Conservation (phyloP, 1,140 invertebrate genomes). For the Zaprionus africanus region DNA sequence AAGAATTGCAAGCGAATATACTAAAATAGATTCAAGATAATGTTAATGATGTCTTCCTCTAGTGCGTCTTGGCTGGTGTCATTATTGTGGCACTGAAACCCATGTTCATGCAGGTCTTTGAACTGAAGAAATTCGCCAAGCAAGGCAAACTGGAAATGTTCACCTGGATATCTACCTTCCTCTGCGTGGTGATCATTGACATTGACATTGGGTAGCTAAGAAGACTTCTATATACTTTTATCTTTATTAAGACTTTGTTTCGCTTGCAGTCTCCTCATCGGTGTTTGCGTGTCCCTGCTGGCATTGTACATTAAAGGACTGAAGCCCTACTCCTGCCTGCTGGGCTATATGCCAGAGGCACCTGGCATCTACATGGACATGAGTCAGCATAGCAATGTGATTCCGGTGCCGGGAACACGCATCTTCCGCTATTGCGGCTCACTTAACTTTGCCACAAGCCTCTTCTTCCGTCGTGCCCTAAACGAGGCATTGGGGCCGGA, state of each 20-base stretch:
- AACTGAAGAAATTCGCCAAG: conserved; percentile 90
- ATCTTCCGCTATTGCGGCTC: conserved; percentile 82
- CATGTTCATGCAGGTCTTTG: conserved; percentile 92
- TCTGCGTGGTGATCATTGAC: conserved; percentile 91
- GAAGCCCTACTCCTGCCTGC: conserved; percentile 68
- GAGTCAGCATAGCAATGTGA: conserved; percentile 72
- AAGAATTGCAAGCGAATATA: not conserved
- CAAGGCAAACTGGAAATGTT: conserved; percentile 92
- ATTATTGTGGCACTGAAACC: conserved; percentile 96
- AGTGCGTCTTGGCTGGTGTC: conserved; percentile 92
- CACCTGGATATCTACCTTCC: conserved; percentile 94
- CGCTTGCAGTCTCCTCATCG: conserved; percentile 66
- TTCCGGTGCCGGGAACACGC: conserved; percentile 71
- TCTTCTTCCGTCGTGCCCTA: conserved; percentile 70
- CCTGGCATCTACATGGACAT: conserved; percentile 79
- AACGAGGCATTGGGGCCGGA: conserved; percentile 66
- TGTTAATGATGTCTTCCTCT: not conserved
- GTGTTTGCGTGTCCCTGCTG: conserved; percentile 68
- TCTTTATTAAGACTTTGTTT: not conserved
- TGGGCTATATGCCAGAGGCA: conserved; percentile 73
- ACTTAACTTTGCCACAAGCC: conserved; percentile 77
- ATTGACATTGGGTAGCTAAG: conserved; percentile 89
- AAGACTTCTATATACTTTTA: too few species aligned
- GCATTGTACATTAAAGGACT: conserved; percentile 80
- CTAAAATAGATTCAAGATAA: not conserved